A percentile compares a stretch with the other conserved stretches of the same genome.
Conservation (phyloP, 2,888 invertebrate genomes). For the Orthosia gothica region DNA sequence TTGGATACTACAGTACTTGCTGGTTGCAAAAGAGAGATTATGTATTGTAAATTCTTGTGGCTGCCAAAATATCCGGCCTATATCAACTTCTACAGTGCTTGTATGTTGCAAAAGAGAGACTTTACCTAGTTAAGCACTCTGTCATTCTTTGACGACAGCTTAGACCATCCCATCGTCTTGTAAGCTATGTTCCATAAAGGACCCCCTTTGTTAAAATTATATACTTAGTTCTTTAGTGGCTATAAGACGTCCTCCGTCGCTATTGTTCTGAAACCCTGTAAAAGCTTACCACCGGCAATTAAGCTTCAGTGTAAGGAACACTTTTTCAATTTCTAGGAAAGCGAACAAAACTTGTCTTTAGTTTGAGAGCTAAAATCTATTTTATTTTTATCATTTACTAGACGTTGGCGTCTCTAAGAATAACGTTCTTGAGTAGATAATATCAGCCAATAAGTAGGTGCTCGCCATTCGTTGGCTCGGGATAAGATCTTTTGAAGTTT, state of each 20-base stretch:
- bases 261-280: not conserved
- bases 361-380: conserved; percentile 22
- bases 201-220: not conserved
- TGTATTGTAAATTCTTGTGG: not conserved
- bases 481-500: conserved; percentile 62
- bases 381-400: conserved; percentile 37
- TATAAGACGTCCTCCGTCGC: not conserved
- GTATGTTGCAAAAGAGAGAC: not conserved
- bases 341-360: not conserved
- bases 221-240: not conserved
- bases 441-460: conserved; percentile 57
- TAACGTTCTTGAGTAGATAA: conserved; percentile 42
- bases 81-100: not conserved
- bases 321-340: not conserved
- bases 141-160: not conserved
- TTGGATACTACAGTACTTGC: too few species aligned
- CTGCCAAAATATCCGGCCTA: not conserved
- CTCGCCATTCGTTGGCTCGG: conserved; percentile 39
- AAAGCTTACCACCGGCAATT: not conserved
- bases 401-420: conserved; percentile 39
- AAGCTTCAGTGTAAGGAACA: not conserved
- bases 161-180: not conserved
- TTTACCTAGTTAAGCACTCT: not conserved
- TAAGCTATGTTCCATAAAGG: not conserved
- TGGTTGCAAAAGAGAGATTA: not conserved